These are phyloP conservation scores for Armadillidium nasatum DNA, from an alignment of 1,140 invertebrate genomes.

Conservation along the genomic window DNA sequence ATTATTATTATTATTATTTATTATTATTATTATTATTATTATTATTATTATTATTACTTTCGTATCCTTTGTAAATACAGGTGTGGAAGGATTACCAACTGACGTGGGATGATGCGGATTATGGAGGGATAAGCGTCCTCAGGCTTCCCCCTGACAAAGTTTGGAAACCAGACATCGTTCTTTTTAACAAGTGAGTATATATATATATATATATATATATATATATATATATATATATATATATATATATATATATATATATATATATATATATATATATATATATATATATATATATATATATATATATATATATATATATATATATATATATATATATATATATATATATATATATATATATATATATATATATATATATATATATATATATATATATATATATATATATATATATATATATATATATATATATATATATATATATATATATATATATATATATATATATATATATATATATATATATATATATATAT, in stretches of 20 bases:
- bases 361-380: no score
- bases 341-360: no score
- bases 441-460: not conserved
- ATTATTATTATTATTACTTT: not conserved
- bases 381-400: no score
- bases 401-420: not conserved
- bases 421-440: conserved; percentile 26
- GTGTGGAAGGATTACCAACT: conserved; percentile 95
- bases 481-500: not conserved
- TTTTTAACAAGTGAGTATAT: conserved; percentile 94
- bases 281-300: no score
- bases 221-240: not conserved
- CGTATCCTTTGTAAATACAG: conserved; percentile 3
- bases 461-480: not conserved
- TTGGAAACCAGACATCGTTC: conserved; percentile 98
- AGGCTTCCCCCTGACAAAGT: conserved; percentile 96
- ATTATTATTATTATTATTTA: no score
- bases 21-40: conserved; percentile 12
- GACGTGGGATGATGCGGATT: conserved; percentile 95
- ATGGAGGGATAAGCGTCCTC: conserved; percentile 91
- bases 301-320: no score
- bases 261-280: not conserved
- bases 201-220: not conserved
- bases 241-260: not conserved
- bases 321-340: no score